These are phyloP conservation scores for Trematomus loennbergii DNA, from an alignment of 2,113 vertebrate species.

Conservation along the genomic window DNA sequence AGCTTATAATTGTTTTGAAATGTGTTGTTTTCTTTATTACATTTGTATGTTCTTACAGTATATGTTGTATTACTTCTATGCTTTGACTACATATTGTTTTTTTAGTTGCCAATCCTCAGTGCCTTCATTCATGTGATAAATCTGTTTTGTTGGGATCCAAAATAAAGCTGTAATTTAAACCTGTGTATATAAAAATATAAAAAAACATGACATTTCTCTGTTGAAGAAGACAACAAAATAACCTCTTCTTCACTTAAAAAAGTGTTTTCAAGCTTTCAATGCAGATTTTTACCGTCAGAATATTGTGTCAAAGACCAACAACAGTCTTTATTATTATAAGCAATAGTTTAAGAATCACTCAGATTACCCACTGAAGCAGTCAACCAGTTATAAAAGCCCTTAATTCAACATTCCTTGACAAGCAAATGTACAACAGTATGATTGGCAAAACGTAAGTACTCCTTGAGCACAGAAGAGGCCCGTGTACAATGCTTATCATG, in stretches of 20 bases:
- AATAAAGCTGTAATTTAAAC: slow-evolving; percentile 17
- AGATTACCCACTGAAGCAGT: background rate
- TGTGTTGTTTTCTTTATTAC: background rate
- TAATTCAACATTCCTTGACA: background rate
- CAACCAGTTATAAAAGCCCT: background rate
- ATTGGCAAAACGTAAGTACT: too few relatives aligned
- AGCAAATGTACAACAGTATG: background rate
- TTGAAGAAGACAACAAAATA: background rate
- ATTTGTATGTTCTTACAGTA: background rate
- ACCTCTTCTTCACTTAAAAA: too few relatives aligned
- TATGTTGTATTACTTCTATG: too few relatives aligned
- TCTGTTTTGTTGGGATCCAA: background rate
- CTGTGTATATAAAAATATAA: slow-evolving; percentile 27
- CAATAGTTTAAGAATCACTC: background rate
- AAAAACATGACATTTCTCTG: slow-evolving; percentile 17
- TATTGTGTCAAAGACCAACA: background rate
- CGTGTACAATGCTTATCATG: too few relatives aligned
- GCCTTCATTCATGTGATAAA: background rate
- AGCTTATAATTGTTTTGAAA: background rate
- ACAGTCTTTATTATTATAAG: slow-evolving; percentile 14
- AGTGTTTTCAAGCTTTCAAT: too few relatives aligned
- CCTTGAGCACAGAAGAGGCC: too few relatives aligned
- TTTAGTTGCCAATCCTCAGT: too few relatives aligned
- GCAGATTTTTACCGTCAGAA: background rate
- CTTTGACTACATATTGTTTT: slow-evolving; percentile 8